Percentiles rank a stretch among this genome's conserved stretches.
phyloP scores from a whole-genome alignment of 2,797 vertebrate genomes.

The Bradypodion pumilum region DNA sequence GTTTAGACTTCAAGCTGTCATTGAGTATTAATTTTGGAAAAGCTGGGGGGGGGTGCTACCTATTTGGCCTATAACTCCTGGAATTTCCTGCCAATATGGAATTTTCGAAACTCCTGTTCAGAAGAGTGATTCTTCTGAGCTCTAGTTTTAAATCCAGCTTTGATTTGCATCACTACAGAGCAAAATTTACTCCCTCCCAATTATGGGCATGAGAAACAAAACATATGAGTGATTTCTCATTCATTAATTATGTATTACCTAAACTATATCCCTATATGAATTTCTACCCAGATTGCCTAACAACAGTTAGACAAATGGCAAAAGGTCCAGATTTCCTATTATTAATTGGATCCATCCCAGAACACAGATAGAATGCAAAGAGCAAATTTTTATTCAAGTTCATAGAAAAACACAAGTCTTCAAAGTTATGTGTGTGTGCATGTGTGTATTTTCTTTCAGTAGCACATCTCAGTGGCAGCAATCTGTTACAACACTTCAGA shows the following conservation, averaged over 20 bases:
- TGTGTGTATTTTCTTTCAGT: conserved; percentile 46
- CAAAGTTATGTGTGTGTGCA: conserved; percentile 27
- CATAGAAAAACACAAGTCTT: conserved; percentile 7
- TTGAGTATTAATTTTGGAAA: neutral
- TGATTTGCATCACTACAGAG: neutral
- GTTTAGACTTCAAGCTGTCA: neutral
- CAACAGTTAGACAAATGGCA: neutral
- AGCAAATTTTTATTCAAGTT: neutral
- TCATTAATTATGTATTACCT: neutral
- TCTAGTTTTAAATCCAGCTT: neutral
- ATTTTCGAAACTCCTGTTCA: no score
- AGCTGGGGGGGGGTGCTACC: no score
- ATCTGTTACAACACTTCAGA: conserved; percentile 48
- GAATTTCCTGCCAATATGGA: no score
- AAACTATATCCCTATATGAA: neutral
- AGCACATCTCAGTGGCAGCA: conserved; percentile 35
- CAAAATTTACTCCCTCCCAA: neutral
- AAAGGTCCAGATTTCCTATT: neutral
- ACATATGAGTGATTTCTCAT: neutral
- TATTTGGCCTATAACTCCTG: no score
- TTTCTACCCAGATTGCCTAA: neutral
- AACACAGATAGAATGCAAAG: neutral
- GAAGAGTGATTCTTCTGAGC: no score
- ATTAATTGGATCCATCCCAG: no score
- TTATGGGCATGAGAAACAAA: neutral